Evolutionary conservation across 1,140 invertebrate genomes (phyloP).

Genomic region (Colletes latitarsis): DNA sequence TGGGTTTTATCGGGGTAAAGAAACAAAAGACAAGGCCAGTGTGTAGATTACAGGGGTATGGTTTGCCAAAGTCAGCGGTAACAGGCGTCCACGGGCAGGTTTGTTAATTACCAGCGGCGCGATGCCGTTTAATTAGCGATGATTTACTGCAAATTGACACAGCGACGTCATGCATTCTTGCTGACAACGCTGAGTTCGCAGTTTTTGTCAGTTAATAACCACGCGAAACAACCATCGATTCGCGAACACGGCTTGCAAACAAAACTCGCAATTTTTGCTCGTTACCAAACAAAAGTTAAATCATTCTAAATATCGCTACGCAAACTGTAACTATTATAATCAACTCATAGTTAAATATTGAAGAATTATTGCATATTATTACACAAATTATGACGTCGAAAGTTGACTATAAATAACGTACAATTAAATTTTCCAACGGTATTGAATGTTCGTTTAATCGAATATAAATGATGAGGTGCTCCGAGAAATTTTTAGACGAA

Average conservation of each 20-base stretch:
- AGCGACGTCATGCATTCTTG: slow-evolving; percentile 8
- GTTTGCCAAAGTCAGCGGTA: slow-evolving; percentile 3
- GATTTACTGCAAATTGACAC: slow-evolving; percentile 54
- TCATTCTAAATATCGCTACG: no score
- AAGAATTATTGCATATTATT: no score
- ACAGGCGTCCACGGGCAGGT: neutral
- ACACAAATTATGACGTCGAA: no score
- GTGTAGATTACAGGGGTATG: no score
- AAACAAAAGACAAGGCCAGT: neutral
- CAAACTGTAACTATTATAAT: no score
- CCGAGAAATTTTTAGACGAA: no score
- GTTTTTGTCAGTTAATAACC: slow-evolving; percentile 2
- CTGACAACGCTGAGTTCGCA: neutral
- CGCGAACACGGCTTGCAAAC: no score
- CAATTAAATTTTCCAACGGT: no score
- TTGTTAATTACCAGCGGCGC: slow-evolving; percentile 39
- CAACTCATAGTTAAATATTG: no score
- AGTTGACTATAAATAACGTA: no score
- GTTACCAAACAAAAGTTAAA: no score
- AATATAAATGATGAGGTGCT: neutral
- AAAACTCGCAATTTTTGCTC: neutral
- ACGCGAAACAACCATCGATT: neutral
- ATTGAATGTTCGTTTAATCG: neutral
- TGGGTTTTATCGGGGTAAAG: neutral
- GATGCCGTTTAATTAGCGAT: slow-evolving; percentile 51